Conservation (phyloP, 2,113 vertebrate genomes). For the Apaloderma vittatum region DNA sequence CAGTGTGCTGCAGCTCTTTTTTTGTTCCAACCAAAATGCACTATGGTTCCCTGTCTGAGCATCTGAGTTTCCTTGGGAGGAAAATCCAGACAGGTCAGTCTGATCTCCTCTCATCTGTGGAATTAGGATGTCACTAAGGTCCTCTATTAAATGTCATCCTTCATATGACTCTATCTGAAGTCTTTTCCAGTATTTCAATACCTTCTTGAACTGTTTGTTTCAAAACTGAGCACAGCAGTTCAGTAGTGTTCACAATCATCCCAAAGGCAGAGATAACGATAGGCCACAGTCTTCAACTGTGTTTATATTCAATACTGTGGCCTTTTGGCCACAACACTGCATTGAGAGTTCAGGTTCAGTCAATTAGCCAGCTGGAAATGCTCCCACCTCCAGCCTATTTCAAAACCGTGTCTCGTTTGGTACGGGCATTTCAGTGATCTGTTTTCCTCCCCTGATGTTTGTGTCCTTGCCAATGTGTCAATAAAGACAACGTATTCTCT, state of each 20-base stretch:
- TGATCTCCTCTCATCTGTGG: neutral
- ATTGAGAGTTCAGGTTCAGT: neutral
- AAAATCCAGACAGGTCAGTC: neutral
- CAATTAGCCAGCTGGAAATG: neutral
- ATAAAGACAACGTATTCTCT: neutral
- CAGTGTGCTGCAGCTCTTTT: neutral
- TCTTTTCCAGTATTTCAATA: neutral
- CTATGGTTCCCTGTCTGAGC: neutral
- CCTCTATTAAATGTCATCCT: neutral
- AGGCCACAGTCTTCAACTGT: neutral
- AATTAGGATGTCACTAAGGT: neutral
- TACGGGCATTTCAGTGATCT: neutral
- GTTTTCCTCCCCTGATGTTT: neutral
- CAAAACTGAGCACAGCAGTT: neutral
- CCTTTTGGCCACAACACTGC: neutral
- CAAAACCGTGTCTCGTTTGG: neutral
- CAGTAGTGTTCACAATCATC: neutral
- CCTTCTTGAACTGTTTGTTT: neutral
- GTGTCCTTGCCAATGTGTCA: neutral
- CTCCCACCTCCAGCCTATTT: neutral
- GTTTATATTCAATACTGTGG: neutral
- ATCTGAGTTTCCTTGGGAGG: neutral
- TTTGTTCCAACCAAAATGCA: neutral
- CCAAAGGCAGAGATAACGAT: accelerated
- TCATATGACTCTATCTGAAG: neutral